Conservation (phyloP, 2,797 vertebrate genomes). For the Channallabes apus region DNA sequence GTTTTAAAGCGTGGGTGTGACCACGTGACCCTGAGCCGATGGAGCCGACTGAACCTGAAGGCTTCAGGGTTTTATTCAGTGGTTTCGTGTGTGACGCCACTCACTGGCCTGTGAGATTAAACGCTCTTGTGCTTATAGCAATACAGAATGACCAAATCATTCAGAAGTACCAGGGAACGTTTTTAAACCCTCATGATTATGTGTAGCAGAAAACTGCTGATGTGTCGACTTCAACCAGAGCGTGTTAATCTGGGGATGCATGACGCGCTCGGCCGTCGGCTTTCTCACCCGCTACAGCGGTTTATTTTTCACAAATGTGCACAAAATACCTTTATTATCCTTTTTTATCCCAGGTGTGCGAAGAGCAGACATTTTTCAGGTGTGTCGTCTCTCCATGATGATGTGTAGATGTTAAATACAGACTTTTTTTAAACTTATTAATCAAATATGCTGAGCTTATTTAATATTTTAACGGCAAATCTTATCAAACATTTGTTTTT, state of each 20-base stretch:
- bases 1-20: constrained; percentile 3
- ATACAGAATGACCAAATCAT: background rate
- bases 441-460: background rate
- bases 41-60: background rate
- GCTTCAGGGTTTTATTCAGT: background rate
- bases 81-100: constrained; percentile 17
- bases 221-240: background rate
- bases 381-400: background rate
- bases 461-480: too few relatives aligned
- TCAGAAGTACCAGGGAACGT: background rate
- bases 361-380: background rate
- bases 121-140: background rate
- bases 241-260: background rate
- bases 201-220: constrained; percentile 4
- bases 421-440: background rate
- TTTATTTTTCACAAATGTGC: background rate
- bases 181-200: background rate
- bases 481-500: too few relatives aligned
- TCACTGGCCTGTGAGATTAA: constrained; percentile 35
- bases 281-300: background rate
- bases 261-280: background rate
- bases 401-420: background rate
- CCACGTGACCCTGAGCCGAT: constrained; percentile 12
- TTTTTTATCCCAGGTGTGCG: background rate
- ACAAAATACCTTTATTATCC: background rate